Evolutionary conservation across 2,113 vertebrate species (phyloP).

Genomic region (Macroglossus sobrinus): DNA sequence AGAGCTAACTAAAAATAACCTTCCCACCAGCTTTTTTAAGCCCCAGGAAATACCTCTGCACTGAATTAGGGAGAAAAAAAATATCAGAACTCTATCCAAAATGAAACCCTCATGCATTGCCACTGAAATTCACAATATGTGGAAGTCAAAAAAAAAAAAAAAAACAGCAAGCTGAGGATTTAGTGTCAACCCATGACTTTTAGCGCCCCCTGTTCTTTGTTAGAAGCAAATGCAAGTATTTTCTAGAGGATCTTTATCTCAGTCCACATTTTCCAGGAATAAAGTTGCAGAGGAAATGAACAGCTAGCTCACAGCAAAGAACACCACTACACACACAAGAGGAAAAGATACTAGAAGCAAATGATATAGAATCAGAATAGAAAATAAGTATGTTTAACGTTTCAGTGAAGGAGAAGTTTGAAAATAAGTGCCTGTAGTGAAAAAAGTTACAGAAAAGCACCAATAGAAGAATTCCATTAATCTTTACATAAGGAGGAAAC

Average conservation of each 20-base stretch:
- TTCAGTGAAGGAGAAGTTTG: neutral
- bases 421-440: neutral
- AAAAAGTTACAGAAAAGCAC: neutral
- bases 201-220: neutral
- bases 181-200: neutral
- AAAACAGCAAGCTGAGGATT: neutral
- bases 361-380: neutral
- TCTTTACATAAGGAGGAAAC: neutral
- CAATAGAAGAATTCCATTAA: neutral
- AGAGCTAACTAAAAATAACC: conserved; percentile 17
- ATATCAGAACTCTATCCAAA: neutral
- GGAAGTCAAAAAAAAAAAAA: neutral
- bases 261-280: neutral
- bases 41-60: neutral
- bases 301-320: neutral
- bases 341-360: neutral
- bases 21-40: neutral
- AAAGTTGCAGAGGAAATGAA: neutral
- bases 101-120: neutral
- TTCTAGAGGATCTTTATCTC: neutral
- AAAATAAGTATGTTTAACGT: neutral
- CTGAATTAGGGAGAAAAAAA: neutral
- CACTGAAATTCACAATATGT: neutral
- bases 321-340: neutral
- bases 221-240: neutral